Evolutionary conservation across 1,140 invertebrate genomes (phyloP).

Genomic region (Papilio polytes): DNA sequence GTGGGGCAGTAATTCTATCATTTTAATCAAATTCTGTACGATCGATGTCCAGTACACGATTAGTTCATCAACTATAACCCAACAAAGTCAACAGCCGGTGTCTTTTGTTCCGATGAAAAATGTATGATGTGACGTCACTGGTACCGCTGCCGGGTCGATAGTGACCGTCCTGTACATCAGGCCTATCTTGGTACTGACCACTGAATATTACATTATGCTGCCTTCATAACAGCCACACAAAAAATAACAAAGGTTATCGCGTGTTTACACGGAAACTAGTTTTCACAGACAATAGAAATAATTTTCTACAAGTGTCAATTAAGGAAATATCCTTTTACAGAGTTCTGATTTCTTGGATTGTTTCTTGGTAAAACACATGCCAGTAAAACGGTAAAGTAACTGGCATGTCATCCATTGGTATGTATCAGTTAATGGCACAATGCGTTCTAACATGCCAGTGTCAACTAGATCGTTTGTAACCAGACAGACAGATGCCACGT

Average conservation of each 20-base stretch:
- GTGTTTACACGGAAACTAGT: background rate
- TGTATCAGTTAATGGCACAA: too few relatives aligned
- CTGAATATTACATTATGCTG: background rate
- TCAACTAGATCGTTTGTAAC: too few relatives aligned
- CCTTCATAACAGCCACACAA: background rate
- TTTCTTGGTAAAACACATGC: too few relatives aligned
- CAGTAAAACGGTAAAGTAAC: too few relatives aligned
- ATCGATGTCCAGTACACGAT: background rate
- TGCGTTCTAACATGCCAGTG: too few relatives aligned
- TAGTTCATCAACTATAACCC: background rate
- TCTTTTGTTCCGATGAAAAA: constrained; percentile 22
- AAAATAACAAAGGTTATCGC: background rate
- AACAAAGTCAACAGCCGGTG: background rate
- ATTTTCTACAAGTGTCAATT: background rate
- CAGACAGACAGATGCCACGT: too few relatives aligned
- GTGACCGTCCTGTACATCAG: background rate
- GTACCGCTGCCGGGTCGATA: constrained; percentile 3
- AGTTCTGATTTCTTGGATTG: background rate
- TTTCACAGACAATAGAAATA: background rate
- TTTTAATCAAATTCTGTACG: background rate
- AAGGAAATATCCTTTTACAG: background rate
- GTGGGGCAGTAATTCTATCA: background rate
- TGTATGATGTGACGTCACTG: constrained; percentile 9
- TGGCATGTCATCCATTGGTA: too few relatives aligned
- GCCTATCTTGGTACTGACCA: background rate